Percentiles rank a stretch among this genome's conserved stretches.
Evolutionary conservation across 2,888 invertebrate species (phyloP).

Genomic region (Protonemura montana): DNA sequence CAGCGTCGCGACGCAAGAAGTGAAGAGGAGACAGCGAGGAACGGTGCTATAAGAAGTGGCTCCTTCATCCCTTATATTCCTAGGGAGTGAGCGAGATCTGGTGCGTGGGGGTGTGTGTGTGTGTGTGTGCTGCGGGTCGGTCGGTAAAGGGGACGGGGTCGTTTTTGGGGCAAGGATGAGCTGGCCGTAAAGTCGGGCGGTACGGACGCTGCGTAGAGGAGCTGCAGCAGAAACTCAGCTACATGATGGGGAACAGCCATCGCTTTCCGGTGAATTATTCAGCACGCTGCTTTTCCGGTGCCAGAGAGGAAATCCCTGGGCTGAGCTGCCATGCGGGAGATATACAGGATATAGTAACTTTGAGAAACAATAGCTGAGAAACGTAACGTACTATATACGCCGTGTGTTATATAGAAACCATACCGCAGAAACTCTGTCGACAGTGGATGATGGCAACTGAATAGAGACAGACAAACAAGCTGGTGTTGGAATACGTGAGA

Average conservation of each 20-base stretch:
- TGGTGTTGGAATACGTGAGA: background rate
- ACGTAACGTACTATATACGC: background rate
- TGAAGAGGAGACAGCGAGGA: background rate
- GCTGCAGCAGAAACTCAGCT: background rate
- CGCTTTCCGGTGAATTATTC: constrained; percentile 7
- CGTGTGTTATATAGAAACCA: background rate
- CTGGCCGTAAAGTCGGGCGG: background rate
- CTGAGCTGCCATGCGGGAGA: constrained; percentile 12
- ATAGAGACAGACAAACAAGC: background rate
- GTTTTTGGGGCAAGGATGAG: constrained; percentile 1
- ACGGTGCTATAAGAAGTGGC: background rate
- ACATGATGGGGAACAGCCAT: background rate
- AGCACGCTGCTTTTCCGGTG: background rate
- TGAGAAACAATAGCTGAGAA: constrained; percentile 12
- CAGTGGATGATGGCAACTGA: background rate
- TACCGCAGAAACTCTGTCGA: constrained; percentile 5
- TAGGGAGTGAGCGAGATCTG: background rate
- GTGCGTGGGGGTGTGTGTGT: no score
- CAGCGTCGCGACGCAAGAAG: background rate
- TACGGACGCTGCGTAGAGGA: background rate
- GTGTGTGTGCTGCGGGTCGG: background rate
- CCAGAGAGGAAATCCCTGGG: constrained; percentile 3
- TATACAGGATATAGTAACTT: constrained; percentile 12
- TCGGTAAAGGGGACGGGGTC: no score
- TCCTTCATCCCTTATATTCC: background rate